Base-by-base conservation (phyloP, 1,140 invertebrate species). In the Trypoxylus dichotomus region DNA sequence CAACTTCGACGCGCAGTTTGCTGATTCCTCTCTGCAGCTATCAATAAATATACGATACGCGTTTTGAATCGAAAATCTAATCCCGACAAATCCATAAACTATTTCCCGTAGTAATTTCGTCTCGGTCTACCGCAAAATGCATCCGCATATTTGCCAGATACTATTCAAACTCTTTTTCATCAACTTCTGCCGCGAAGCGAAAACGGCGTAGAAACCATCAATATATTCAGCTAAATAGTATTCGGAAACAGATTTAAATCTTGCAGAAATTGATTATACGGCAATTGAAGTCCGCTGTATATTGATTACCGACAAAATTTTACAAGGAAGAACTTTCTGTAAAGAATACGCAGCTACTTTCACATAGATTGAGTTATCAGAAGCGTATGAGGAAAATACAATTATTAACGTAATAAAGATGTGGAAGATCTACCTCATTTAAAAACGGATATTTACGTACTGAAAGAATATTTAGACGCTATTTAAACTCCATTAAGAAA, bases 31-130 rank as follows among this genome's bases (percentile, higher is more conserved):
- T 19, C 47, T 19, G n/a, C 15, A 54, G 19, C 47, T 54, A 6
- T 19, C 19, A 54, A 54, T 54, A 54, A 54, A 54, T 54, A 54
- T 3, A 13, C 43, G 13, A n/a, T 47, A 47, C 47, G 47, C 47
- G n/a, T n/a, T 54, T 19, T 19, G 47, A 54, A 54, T 54, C 47
- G 47, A 54, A 54, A 54, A 54, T 54, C 47, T 54, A 54, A 54
- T 54, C 47, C 47, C 47, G 47, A 54, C 15, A 54, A 54, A 54
- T 54, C 47, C 47, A 54, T 54, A 54, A 54, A 54, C 47, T 54
- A 54, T 54, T 54, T 54, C 47, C 47, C 2, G 47, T 54, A 15
- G 47, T 54, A 54, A 54, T 54, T 54, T 54, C 15, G 47, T 54
- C 32, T 37, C 32, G 32, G 32, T 37, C 47, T 54, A 54, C 47